Conservation (phyloP, 2,888 invertebrate species). For the Epsilonema sp. region DNA sequence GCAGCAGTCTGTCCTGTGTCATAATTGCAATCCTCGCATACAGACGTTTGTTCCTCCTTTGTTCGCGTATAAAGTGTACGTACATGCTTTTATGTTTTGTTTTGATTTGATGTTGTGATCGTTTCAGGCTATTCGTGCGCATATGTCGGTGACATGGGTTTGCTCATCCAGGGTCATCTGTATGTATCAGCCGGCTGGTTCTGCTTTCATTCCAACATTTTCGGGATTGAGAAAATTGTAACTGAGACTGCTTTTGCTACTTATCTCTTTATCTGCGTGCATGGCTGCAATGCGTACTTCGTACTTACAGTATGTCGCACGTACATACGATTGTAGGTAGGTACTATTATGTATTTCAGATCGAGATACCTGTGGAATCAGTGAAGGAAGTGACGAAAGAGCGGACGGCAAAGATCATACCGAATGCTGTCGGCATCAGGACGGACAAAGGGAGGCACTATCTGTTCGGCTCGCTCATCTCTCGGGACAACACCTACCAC, state of each 20-base stretch:
- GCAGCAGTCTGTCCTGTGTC: no score
- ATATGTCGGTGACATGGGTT: constrained; percentile 57
- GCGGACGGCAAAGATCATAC: constrained; percentile 76
- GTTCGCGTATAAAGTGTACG: no score
- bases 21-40: no score
- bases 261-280: neutral
- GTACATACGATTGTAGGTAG: no score
- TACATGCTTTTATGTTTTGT: no score
- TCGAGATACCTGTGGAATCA: constrained; percentile 63
- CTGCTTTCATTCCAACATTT: constrained; percentile 86
- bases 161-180: constrained; percentile 65
- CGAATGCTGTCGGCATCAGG: constrained; percentile 71
- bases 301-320: no score
- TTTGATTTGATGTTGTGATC: no score
- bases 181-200: constrained; percentile 85
- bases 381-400: constrained; percentile 74
- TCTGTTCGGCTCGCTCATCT: constrained; percentile 30
- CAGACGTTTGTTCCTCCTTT: no score
- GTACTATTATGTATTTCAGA: no score
- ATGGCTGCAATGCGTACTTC: no score
- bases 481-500: constrained; percentile 29
- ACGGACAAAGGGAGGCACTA: constrained; percentile 50
- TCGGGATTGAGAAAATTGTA: constrained; percentile 79
- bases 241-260: constrained; percentile 23
- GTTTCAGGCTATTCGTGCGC: constrained; percentile 77